phyloP scores from a whole-genome alignment of 2,797 vertebrate genomes.

The Microchirus variegatus region DNA sequence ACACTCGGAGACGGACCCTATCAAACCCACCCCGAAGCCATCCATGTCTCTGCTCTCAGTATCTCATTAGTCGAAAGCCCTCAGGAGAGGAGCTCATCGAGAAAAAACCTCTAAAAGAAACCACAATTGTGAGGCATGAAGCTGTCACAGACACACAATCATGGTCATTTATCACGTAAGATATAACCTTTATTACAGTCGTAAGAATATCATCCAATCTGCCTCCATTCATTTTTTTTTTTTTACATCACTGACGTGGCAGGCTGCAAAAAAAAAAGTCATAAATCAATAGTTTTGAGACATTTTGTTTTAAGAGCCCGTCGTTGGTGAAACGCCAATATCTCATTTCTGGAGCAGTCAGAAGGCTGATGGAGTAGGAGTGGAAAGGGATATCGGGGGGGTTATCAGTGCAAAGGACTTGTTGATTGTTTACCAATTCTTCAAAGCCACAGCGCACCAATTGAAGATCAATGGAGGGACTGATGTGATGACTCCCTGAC shows the following conservation, averaged over 20 bases:
- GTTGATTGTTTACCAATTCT: constrained; percentile 50
- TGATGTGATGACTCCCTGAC: constrained; percentile 49
- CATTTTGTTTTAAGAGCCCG: constrained; percentile 18
- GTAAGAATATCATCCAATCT: constrained; percentile 3
- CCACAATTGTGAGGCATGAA: constrained; percentile 24
- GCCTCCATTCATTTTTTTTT: neutral
- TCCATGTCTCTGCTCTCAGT: constrained; percentile 31
- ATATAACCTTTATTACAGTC: constrained; percentile 14
- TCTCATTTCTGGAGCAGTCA: constrained; percentile 65
- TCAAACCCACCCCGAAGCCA: constrained; percentile 38
- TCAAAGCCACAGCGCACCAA: constrained; percentile 24
- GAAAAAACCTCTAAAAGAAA: constrained; percentile 42
- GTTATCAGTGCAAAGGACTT: constrained; percentile 40
- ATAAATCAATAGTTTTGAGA: constrained; percentile 16
- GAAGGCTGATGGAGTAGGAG: constrained; percentile 41
- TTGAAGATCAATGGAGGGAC: constrained; percentile 49
- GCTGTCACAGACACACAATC: constrained; percentile 17
- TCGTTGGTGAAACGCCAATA: constrained; percentile 54
- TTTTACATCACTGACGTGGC: constrained; percentile 2
- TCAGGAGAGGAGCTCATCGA: constrained; percentile 33
- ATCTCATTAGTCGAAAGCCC: constrained; percentile 43
- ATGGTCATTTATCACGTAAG: constrained; percentile 15
- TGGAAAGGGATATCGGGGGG: constrained; percentile 8
- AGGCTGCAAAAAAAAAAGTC: constrained; percentile 24
- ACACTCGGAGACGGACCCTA: constrained; percentile 5